Evolutionary conservation across 1,140 invertebrate genomes (phyloP).

Genomic region (Danaus melanippus): DNA sequence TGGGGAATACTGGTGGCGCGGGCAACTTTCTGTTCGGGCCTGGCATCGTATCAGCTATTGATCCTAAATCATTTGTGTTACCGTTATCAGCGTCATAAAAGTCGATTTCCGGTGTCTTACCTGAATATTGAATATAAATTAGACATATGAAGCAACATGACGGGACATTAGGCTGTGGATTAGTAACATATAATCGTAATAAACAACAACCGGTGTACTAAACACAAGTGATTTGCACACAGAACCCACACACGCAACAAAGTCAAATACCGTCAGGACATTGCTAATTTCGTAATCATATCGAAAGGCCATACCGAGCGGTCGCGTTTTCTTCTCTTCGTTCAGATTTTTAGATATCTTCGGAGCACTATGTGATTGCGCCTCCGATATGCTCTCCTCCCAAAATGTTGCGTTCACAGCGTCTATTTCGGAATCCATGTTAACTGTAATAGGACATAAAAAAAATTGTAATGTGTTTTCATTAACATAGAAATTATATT

Average conservation of each 20-base stretch:
- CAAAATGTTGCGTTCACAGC: conserved; percentile 45
- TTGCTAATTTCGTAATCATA: not conserved
- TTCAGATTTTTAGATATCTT: conserved; percentile 14
- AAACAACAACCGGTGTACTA: too few species aligned
- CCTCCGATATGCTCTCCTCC: conserved; percentile 33
- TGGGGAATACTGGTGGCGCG: conserved; percentile 57
- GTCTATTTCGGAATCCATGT: conserved; percentile 31
- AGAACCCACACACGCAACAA: too few species aligned
- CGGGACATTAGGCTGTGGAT: too few species aligned
- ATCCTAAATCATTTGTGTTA: conserved; percentile 33
- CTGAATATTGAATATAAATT: not conserved
- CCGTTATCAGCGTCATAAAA: conserved; percentile 56
- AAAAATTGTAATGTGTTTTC: not conserved
- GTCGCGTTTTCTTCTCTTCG: conserved; percentile 19
- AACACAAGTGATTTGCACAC: too few species aligned
- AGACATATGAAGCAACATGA: not conserved
- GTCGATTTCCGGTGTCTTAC: conserved; percentile 58
- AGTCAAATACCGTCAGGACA: too few species aligned
- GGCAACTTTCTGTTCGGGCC: conserved; percentile 41
- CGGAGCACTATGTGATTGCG: conserved; percentile 24
- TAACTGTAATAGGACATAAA: conserved; percentile 32
- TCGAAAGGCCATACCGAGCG: conserved; percentile 15
- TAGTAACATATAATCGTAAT: too few species aligned
- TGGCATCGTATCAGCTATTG: conserved; percentile 30
- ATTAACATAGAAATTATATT: too few species aligned